phyloP scores from a whole-genome alignment of 2,797 vertebrate genomes.

The Ataeniobius toweri region DNA sequence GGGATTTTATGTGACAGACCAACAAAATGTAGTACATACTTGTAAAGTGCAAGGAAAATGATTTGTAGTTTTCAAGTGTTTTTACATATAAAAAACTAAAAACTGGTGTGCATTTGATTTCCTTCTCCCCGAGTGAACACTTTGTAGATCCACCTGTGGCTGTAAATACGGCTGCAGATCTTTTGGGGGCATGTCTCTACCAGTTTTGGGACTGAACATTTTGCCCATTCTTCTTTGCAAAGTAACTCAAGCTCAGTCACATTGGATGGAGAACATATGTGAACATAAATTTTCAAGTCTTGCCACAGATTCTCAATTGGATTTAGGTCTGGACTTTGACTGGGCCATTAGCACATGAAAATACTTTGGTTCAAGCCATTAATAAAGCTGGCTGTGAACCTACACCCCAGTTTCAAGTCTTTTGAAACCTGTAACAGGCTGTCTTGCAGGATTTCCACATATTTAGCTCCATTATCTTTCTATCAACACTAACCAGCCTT shows the following conservation, averaged over 20 bases:
- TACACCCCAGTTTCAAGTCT: neutral
- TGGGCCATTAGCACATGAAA: neutral
- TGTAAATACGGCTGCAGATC: neutral
- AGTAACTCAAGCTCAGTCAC: neutral
- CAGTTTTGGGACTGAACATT: neutral
- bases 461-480: neutral
- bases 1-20: neutral
- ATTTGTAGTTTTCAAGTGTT: neutral
- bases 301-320: neutral
- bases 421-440: neutral
- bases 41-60: neutral
- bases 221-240: neutral
- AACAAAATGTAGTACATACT: neutral
- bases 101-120: neutral
- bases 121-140: too few species aligned
- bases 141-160: neutral
- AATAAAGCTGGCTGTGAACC: neutral
- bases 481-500: neutral
- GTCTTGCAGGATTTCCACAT: too few species aligned
- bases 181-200: neutral
- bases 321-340: constrained; percentile 2
- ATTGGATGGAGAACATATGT: neutral
- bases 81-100: neutral
- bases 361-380: neutral
- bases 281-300: neutral